These are phyloP conservation scores for Lampropteryx suffumata DNA, from an alignment of 2,888 invertebrate genomes.

Conservation along the genomic window DNA sequence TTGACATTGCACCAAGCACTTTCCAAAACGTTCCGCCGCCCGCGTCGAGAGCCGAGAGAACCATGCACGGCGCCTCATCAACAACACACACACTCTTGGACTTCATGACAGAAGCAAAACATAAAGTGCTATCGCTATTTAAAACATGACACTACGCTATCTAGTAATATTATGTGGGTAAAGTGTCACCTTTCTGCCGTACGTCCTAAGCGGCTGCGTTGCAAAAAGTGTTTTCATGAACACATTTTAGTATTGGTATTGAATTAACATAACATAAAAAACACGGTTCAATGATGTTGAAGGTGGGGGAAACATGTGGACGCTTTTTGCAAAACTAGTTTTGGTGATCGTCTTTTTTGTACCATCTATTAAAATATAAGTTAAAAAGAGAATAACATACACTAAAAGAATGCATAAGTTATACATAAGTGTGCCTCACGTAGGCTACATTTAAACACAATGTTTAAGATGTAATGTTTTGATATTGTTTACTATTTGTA, in stretches of 20 bases:
- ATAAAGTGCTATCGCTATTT: slow-evolving; percentile 39
- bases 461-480: too few species aligned
- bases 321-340: neutral
- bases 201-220: slow-evolving; percentile 79
- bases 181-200: slow-evolving; percentile 75
- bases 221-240: slow-evolving; percentile 57
- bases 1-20: slow-evolving; percentile 6
- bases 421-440: too few species aligned
- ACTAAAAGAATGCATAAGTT: too few species aligned
- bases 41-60: neutral
- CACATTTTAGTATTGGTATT: slow-evolving; percentile 28
- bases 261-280: slow-evolving; percentile 9
- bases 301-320: slow-evolving; percentile 2
- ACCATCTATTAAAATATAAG: too few species aligned
- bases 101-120: slow-evolving; percentile 35
- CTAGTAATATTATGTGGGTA: slow-evolving; percentile 42
- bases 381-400: too few species aligned
- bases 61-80: slow-evolving; percentile 26
- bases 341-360: neutral
- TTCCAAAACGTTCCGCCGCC: slow-evolving; percentile 16
- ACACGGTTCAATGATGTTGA: slow-evolving; percentile 16
- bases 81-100: slow-evolving; percentile 31
- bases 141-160: slow-evolving; percentile 44
- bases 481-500: too few species aligned
- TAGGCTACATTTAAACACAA: too few species aligned